phyloP scores from a whole-genome alignment of 2,797 vertebrate species.

The Craterocephalus amniculus region DNA sequence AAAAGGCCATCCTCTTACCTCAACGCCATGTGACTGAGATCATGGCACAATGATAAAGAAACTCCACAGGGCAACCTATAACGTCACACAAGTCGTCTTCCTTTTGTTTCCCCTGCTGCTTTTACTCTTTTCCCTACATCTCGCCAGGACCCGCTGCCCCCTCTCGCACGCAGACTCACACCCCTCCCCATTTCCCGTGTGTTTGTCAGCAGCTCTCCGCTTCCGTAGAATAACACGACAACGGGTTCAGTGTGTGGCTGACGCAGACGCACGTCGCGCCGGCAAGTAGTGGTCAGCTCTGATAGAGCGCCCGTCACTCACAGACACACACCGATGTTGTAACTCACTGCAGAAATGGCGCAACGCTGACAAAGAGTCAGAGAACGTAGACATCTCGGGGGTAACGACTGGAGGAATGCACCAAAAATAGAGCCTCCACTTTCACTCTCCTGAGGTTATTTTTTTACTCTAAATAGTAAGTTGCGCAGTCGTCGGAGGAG shows the following conservation, averaged over 20 bases:
- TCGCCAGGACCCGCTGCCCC: slow-evolving; percentile 45
- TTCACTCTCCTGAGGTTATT: slow-evolving; percentile 23
- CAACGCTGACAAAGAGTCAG: slow-evolving; percentile 65
- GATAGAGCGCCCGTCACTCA: slow-evolving; percentile 67
- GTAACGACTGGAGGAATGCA: slow-evolving; percentile 77
- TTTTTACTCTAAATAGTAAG: slow-evolving; percentile 15
- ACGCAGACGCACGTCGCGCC: slow-evolving; percentile 72
- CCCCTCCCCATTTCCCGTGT: slow-evolving; percentile 56
- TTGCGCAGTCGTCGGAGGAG: slow-evolving; percentile 15
- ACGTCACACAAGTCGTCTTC: slow-evolving; percentile 76
- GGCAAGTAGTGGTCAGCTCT: slow-evolving; percentile 73
- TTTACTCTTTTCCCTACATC: slow-evolving; percentile 56
- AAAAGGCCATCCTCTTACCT: slow-evolving; percentile 62
- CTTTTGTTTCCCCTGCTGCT: slow-evolving; percentile 77
- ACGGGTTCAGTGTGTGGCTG: slow-evolving; percentile 73
- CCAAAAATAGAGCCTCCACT: slow-evolving; percentile 70
- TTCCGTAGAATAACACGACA: slow-evolving; percentile 80
- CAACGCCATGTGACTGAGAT: slow-evolving; percentile 56
- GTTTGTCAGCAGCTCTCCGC: slow-evolving; percentile 79
- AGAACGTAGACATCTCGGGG: slow-evolving; percentile 70
- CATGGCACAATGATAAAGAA: slow-evolving; percentile 69
- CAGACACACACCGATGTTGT: slow-evolving; percentile 53
- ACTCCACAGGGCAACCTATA: slow-evolving; percentile 59
- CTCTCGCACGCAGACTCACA: slow-evolving; percentile 22
- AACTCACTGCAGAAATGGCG: slow-evolving; percentile 54